Conservation (phyloP, 2,888 invertebrate genomes). For the Gymnosoma rotundatum region DNA sequence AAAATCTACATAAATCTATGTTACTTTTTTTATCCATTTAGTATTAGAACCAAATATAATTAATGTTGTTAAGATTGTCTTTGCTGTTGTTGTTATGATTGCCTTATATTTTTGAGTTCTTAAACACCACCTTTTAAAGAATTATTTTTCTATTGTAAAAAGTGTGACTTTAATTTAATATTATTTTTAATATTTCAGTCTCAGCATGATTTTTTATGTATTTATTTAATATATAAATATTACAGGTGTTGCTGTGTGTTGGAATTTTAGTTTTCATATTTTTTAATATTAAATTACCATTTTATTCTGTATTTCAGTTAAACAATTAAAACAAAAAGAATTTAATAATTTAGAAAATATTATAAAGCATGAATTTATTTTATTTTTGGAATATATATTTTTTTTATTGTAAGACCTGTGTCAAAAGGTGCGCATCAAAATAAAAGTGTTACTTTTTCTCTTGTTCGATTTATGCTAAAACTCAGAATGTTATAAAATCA, state of each 20-base stretch:
- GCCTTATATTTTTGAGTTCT: constrained; percentile 44
- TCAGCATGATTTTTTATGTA: constrained; percentile 31
- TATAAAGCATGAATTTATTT: constrained; percentile 57
- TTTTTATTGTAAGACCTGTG: constrained; percentile 30
- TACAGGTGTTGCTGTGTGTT: constrained; percentile 73
- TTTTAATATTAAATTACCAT: constrained; percentile 33
- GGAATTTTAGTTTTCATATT: constrained; percentile 67
- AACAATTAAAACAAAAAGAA: constrained; percentile 31
- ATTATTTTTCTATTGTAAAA: too few species aligned
- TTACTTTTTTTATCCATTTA: constrained; percentile 41
- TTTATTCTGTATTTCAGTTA: constrained; percentile 59
- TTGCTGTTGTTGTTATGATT: constrained; percentile 69
- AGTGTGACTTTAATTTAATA: too few species aligned
- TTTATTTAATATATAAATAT: constrained; percentile 48
- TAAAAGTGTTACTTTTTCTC: neutral
- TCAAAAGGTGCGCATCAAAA: constrained; percentile 18
- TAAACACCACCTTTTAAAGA: neutral
- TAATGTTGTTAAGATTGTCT: constrained; percentile 14
- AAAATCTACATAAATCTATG: constrained; percentile 55
- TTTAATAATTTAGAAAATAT: constrained; percentile 41
- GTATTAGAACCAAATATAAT: constrained; percentile 26
- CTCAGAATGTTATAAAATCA: too few species aligned
- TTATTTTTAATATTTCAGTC: constrained; percentile 12
- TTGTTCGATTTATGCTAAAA: too few species aligned
- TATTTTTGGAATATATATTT: constrained; percentile 48